These are phyloP conservation scores for Aporophyla nigra DNA, from an alignment of 2,888 invertebrate species.

Conservation along the genomic window DNA sequence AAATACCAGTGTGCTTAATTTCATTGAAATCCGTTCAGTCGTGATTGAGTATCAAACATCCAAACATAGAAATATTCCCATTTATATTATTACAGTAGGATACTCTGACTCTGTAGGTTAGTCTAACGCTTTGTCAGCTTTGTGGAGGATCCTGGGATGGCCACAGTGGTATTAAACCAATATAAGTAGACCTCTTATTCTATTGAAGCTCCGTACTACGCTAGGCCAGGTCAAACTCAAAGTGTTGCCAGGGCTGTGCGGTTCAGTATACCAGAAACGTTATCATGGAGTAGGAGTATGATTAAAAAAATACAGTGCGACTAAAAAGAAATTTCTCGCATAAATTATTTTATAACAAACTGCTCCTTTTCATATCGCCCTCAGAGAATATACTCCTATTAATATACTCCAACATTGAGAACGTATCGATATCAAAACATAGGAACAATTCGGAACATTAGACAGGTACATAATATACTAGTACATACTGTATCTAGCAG, in stretches of 20 bases:
- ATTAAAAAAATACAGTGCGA: not conserved
- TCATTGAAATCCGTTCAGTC: no score
- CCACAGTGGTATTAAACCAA: no score
- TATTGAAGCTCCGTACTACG: not conserved
- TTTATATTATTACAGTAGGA: no score
- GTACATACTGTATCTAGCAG: slow-evolving; percentile 84
- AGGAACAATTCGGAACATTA: slow-evolving; percentile 60
- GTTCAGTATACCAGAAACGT: not conserved
- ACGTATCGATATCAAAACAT: slow-evolving; percentile 50
- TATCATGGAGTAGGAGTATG: not conserved
- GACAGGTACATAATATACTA: slow-evolving; percentile 66
- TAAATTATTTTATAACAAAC: not conserved
- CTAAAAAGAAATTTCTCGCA: not conserved
- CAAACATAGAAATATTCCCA: no score
- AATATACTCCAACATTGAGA: not conserved
- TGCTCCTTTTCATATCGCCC: not conserved
- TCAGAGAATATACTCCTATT: not conserved
- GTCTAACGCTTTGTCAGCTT: no score
- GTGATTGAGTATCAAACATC: no score
- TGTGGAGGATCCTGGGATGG: no score
- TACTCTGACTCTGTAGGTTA: no score
- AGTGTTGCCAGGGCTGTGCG: no score
- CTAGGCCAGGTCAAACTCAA: not conserved
- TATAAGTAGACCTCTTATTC: not conserved
- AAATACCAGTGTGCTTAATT: no score